Conservation (phyloP, 2,888 invertebrate species). For the Acanthopleura granulata region DNA sequence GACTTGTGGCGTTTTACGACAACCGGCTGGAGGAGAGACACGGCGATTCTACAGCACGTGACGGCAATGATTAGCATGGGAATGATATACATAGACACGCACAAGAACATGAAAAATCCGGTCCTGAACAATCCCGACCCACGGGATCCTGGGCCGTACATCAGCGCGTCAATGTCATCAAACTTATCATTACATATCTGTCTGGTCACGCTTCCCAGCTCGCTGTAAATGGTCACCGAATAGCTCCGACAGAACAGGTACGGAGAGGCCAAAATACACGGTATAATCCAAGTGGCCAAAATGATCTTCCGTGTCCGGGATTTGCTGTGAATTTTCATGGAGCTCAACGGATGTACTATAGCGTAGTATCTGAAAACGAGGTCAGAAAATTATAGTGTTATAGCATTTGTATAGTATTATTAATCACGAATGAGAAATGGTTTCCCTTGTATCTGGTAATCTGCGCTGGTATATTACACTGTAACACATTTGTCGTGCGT, state of each 20-base stretch:
- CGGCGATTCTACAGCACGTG: conserved; percentile 56
- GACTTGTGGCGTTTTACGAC: conserved; percentile 40
- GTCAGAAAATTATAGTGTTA: background rate
- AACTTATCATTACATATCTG: conserved; percentile 69
- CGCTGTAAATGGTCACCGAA: conserved; percentile 60
- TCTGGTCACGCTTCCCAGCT: conserved; percentile 66
- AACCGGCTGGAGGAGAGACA: conserved; percentile 55
- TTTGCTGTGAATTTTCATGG: conserved; percentile 65
- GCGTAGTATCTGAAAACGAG: conserved; percentile 69
- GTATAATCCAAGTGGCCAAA: conserved; percentile 68
- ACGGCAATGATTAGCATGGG: conserved; percentile 67
- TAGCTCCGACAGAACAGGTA: conserved; percentile 50
- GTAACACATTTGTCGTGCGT: no score
- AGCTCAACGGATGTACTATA: conserved; percentile 70
- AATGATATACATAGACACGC: conserved; percentile 67
- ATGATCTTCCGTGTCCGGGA: conserved; percentile 68
- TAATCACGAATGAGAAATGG: no score
- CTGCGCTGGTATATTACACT: no score
- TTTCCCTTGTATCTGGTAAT: no score
- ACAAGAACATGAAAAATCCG: conserved; percentile 69
- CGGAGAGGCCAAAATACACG: conserved; percentile 30
- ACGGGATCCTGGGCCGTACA: conserved; percentile 38
- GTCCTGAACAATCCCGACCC: conserved; percentile 49
- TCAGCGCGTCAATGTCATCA: conserved; percentile 58
- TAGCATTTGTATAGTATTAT: no score